Conservation (phyloP, 2,797 vertebrate species). For the Sternarchorhynchus goeldii region DNA sequence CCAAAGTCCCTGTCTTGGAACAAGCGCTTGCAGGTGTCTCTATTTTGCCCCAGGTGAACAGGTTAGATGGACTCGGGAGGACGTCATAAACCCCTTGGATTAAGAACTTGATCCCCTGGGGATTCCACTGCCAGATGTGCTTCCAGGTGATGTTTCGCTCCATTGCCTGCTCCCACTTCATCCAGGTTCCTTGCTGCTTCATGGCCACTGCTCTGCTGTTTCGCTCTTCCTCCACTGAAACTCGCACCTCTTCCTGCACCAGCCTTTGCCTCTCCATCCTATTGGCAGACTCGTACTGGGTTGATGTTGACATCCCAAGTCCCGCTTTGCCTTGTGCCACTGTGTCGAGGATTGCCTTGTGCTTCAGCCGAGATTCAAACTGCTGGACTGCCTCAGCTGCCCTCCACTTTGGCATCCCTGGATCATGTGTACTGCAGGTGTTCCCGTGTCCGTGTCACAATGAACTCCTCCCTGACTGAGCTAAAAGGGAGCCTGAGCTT, state of each 20-base stretch:
- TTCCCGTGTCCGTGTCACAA: slow-evolving; percentile 2
- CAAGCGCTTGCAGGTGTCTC: not conserved
- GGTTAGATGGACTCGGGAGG: not conserved
- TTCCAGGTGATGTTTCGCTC: not conserved
- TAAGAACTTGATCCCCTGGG: not conserved
- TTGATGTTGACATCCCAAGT: not conserved
- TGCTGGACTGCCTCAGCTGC: slow-evolving; percentile 20
- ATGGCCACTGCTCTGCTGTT: not conserved
- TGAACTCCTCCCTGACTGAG: slow-evolving; percentile 26
- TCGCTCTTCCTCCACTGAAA: not conserved
- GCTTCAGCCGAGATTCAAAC: slow-evolving; percentile 8
- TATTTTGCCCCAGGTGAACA: not conserved
- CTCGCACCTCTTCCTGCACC: slow-evolving; percentile 8
- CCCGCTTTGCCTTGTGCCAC: slow-evolving; percentile 5
- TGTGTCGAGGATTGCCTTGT: slow-evolving; percentile 22
- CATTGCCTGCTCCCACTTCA: slow-evolving; percentile 7
- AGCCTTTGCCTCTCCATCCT: slow-evolving; percentile 8
- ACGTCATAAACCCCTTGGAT: not conserved
- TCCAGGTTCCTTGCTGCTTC: not conserved
- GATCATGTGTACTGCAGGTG: slow-evolving; percentile 12
- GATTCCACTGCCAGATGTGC: not conserved
- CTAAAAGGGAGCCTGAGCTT: too few species aligned
- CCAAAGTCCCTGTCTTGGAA: not conserved
- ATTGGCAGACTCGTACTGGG: not conserved
- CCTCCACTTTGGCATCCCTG: slow-evolving; percentile 21